phyloP scores from a whole-genome alignment of 2,797 vertebrate genomes.

The Microctenopoma lineatum region DNA sequence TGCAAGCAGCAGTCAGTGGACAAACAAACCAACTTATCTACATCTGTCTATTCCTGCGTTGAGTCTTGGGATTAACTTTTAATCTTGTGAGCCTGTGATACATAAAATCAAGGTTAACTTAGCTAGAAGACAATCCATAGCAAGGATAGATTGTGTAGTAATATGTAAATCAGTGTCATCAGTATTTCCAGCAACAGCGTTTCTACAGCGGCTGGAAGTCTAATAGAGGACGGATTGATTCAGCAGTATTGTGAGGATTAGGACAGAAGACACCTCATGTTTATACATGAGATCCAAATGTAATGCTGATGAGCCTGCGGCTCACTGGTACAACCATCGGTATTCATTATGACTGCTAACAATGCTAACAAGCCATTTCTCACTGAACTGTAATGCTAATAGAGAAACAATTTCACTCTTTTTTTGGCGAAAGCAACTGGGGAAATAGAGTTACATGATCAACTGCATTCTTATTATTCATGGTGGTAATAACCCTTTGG shows the following conservation, averaged over 20 bases:
- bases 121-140: conserved; percentile 29
- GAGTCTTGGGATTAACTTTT: conserved; percentile 36
- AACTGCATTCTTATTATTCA: neutral
- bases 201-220: conserved; percentile 54
- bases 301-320: conserved; percentile 66
- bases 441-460: conserved; percentile 8
- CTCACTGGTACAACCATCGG: conserved; percentile 40
- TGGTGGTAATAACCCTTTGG: conserved; percentile 2
- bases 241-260: conserved; percentile 69
- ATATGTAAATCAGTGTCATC: conserved; percentile 68
- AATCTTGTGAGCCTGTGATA: conserved; percentile 50
- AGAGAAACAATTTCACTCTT: neutral
- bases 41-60: neutral
- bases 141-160: conserved; percentile 38
- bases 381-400: conserved; percentile 29
- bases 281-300: conserved; percentile 75
- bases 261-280: conserved; percentile 68
- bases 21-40: conserved; percentile 10
- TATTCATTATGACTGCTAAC: conserved; percentile 61
- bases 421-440: neutral
- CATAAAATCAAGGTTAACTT: conserved; percentile 44
- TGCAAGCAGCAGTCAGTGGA: conserved; percentile 6
- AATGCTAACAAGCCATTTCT: conserved; percentile 51
- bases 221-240: conserved; percentile 70
- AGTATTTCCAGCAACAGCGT: conserved; percentile 55